A percentile compares a stretch with the other conserved stretches of the same genome.
These are phyloP conservation scores for Glyphotaelius pellucidus DNA, from an alignment of 2,888 invertebrate genomes.

Conservation along the genomic window DNA sequence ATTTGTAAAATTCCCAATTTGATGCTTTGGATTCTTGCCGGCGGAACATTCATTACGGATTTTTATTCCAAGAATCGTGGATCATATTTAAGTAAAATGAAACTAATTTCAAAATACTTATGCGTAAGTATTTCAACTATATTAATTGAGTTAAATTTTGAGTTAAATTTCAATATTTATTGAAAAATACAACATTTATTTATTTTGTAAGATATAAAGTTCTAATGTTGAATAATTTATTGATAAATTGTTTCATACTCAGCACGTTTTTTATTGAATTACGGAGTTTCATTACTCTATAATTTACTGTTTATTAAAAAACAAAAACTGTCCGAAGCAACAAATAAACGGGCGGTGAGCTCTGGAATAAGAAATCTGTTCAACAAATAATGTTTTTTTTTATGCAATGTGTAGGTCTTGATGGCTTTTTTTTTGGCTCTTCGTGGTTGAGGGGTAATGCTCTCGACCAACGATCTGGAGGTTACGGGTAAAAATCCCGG, in stretches of 20 bases:
- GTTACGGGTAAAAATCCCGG: no score
- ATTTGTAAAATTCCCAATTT: constrained; percentile 55
- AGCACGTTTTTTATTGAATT: no score
- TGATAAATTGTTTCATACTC: no score
- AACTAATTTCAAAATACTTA: not conserved
- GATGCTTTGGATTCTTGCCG: constrained; percentile 55
- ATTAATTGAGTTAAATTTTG: not conserved
- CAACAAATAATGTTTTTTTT: not conserved
- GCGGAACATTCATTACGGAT: not conserved
- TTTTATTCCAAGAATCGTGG: not conserved
- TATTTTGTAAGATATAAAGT: no score
- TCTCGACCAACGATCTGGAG: no score
- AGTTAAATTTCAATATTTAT: not conserved
- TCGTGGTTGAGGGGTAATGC: no score
- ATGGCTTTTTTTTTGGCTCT: no score
- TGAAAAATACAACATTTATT: no score
- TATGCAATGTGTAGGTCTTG: not conserved
- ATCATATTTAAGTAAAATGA: not conserved
- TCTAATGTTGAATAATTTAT: no score
- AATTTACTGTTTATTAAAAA: not conserved
- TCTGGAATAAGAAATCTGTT: not conserved
- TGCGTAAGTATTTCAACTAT: not conserved
- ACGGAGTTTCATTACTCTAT: not conserved
- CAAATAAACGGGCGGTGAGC: not conserved
- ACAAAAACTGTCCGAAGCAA: no score